These are phyloP conservation scores for Julus scandinavius DNA, from an alignment of 2,888 invertebrate genomes.

Conservation along the genomic window DNA sequence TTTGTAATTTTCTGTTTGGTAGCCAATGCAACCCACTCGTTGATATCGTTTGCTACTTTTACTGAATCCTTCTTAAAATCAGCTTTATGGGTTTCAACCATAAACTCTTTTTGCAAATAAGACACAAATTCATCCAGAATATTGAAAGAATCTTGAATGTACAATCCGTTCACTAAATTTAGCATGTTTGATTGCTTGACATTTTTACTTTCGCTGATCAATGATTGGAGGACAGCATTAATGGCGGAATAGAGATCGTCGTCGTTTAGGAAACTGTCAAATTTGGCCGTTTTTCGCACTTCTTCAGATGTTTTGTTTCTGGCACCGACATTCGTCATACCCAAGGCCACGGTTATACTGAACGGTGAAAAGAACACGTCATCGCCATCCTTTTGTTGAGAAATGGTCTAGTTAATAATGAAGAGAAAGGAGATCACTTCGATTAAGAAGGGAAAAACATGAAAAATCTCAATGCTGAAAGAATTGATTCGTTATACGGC, in stretches of 20 bases:
- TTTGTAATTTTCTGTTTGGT: constrained; percentile 57
- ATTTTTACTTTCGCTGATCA: background rate
- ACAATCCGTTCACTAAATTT: constrained; percentile 79
- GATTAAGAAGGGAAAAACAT: no score
- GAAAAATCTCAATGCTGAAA: no score
- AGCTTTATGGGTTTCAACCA: background rate
- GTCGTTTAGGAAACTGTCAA: background rate
- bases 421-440: no score
- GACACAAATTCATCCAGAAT: constrained; percentile 71
- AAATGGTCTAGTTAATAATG: constrained; percentile 51
- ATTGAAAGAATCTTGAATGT: constrained; percentile 69
- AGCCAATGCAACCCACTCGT: constrained; percentile 56
- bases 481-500: no score
- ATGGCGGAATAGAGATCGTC: background rate
- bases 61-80: constrained; percentile 47
- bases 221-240: background rate
- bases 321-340: no score
- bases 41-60: constrained; percentile 49
- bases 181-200: constrained; percentile 68
- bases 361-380: constrained; percentile 66
- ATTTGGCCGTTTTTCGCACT: constrained; percentile 48
- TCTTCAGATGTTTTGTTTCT: constrained; percentile 62
- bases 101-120: constrained; percentile 69
- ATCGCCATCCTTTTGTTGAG: constrained; percentile 12
- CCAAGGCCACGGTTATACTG: no score